Base-by-base conservation (phyloP, 2,113 vertebrate species). In the Triplophysa siluroides region DNA sequence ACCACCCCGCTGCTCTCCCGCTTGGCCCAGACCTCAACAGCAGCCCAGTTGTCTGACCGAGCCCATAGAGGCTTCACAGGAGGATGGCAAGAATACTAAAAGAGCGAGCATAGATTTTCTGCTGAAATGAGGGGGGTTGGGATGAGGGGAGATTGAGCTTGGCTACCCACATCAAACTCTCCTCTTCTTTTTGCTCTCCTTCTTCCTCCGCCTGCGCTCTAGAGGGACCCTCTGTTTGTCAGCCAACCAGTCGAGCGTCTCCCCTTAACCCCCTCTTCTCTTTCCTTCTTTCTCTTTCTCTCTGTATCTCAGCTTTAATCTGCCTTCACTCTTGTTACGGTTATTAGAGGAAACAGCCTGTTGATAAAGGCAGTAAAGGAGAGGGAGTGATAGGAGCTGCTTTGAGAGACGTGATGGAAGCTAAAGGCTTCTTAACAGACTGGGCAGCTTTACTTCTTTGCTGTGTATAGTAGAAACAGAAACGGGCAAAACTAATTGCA, bases 71-170 rank as follows among this genome's bases (percentile, higher is more conserved):
- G 84, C 86, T 88, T 89, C 81, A 83, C 79, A 82, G 50, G 83
- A 88, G 88, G 88, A 89, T 81, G 90, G 87, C 77, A 90, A 89
- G 93, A 94, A 94, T 94, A 92, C 91, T 92, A 93, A 93, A 83
- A 90, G 89, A 87, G 86, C 78, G 56, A 76, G 89, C 88, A 91
- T 91, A 90, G 91, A 90, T 91, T 92, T 91, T 93, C 88, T 90
- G 88, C 85, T 89, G 84, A 68, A 81, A 87, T 82, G 62, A 81
- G 87, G 80, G 67, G 83, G 62, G 68, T 79, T 64, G 79, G 41
- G 24, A 47, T 80, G 84, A 81, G 85, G 87, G 84, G 83, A 61
- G 86, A 29, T 38, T 19, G 68, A 89, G 88, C 86, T 88, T 83
- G 85, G 86, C 84, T 90, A 86, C 87, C 88, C 90, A 90, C 91